phyloP scores from a whole-genome alignment of 2,888 invertebrate species.

The Cosmopolites sordidus region DNA sequence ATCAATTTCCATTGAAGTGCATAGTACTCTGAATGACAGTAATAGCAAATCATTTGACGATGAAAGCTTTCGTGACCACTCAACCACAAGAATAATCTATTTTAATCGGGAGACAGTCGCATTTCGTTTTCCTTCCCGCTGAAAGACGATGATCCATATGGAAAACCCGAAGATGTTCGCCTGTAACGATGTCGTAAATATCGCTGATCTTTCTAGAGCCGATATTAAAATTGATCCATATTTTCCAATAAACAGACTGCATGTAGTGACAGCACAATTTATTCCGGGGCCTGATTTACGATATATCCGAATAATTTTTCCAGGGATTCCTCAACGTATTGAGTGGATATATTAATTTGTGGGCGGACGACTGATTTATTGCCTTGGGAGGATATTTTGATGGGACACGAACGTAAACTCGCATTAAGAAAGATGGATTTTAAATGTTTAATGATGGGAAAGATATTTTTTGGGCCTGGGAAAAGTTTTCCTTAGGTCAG shows the following conservation, averaged over 20 bases:
- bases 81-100: too few relatives aligned
- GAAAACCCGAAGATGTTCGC: background rate
- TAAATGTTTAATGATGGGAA: too few relatives aligned
- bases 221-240: conserved; percentile 21
- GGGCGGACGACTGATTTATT: background rate
- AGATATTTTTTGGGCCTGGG: too few relatives aligned
- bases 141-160: too few relatives aligned
- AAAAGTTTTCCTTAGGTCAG: too few relatives aligned
- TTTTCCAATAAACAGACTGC: conserved; percentile 22
- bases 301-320: conserved; percentile 3
- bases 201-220: conserved; percentile 1
- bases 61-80: too few relatives aligned
- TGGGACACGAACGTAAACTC: background rate
- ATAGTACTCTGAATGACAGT: too few relatives aligned
- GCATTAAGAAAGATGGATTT: too few relatives aligned
- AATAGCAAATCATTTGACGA: too few relatives aligned
- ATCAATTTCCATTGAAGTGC: too few relatives aligned
- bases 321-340: background rate
- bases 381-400: background rate
- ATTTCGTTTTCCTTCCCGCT: too few relatives aligned
- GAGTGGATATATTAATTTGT: conserved; percentile 1
- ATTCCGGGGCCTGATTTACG: conserved; percentile 5
- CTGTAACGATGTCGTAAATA: conserved; percentile 3
- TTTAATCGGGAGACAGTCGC: too few relatives aligned
- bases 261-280: conserved; percentile 22